A percentile compares a stretch with the other conserved stretches of the same genome.
phyloP scores from a whole-genome alignment of 2,113 vertebrate species.

The Mandrillus leucophaeus region DNA sequence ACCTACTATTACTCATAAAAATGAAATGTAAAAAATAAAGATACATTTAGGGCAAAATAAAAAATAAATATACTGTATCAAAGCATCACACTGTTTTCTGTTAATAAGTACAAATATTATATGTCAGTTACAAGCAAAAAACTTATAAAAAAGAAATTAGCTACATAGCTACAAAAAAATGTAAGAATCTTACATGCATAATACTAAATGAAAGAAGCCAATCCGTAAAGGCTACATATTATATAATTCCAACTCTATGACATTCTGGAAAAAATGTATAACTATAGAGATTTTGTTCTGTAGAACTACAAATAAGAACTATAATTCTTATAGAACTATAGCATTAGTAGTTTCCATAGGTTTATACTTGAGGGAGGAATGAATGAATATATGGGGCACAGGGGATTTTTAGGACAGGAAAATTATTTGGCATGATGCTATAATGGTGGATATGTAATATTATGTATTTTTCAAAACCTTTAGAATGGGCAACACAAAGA shows the following conservation, averaged over 20 bases:
- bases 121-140: not conserved
- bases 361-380: not conserved
- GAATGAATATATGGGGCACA: not conserved
- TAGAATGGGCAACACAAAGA: not conserved
- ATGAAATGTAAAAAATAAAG: no score
- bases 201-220: not conserved
- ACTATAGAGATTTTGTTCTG: not conserved
- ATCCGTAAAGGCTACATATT: not conserved
- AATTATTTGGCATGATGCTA: not conserved
- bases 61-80: not conserved
- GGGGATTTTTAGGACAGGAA: not conserved
- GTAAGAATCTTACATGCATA: not conserved
- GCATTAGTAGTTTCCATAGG: not conserved
- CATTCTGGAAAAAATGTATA: not conserved
- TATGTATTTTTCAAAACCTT: not conserved
- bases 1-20: not conserved
- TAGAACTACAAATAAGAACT: no score
- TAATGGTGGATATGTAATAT: no score
- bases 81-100: not conserved
- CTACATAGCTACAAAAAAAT: not conserved
- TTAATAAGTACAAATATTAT: not conserved
- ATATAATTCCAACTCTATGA: not conserved
- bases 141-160: not conserved
- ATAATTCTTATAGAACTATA: not conserved
- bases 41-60: no score